Conservation (phyloP, 2,888 invertebrate genomes). For the Odontomyia ornata region DNA sequence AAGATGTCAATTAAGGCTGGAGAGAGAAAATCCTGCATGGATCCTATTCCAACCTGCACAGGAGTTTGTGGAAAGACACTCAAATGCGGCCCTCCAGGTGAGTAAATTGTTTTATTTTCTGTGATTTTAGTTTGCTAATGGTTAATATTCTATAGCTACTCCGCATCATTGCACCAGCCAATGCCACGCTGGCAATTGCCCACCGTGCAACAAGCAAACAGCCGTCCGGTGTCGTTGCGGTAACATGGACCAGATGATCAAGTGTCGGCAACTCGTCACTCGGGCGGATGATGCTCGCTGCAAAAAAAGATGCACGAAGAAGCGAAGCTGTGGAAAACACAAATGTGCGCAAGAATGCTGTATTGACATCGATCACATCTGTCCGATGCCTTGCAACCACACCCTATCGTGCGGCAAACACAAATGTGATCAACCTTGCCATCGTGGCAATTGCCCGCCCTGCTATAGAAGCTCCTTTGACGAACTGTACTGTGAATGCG, state of each 20-base stretch:
- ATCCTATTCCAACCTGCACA: constrained; percentile 84
- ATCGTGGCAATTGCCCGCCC: constrained; percentile 82
- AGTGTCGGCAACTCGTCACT: constrained; percentile 76
- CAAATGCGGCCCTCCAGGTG: constrained; percentile 75
- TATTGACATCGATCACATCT: constrained; percentile 85
- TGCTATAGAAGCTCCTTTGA: constrained; percentile 84
- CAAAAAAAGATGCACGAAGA: constrained; percentile 90
- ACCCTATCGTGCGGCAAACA: constrained; percentile 88
- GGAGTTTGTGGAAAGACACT: constrained; percentile 73
- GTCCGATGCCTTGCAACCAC: constrained; percentile 83
- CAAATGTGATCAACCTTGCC: constrained; percentile 88
- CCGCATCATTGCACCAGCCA: constrained; percentile 72
- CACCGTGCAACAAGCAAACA: constrained; percentile 79
- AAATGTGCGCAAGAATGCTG: constrained; percentile 92
- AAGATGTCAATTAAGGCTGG: constrained; percentile 66
- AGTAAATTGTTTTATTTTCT: background rate
- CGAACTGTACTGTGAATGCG: constrained; percentile 92
- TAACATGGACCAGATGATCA: constrained; percentile 81
- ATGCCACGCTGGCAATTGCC: constrained; percentile 79
- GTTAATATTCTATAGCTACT: constrained; percentile 58
- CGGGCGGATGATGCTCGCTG: constrained; percentile 81
- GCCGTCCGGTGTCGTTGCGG: constrained; percentile 86
- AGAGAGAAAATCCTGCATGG: constrained; percentile 75
- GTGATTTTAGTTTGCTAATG: background rate
- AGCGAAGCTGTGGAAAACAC: constrained; percentile 85